These are phyloP conservation scores for Camarhynchus parvulus DNA, from an alignment of 2,113 vertebrate species.

Conservation along the genomic window DNA sequence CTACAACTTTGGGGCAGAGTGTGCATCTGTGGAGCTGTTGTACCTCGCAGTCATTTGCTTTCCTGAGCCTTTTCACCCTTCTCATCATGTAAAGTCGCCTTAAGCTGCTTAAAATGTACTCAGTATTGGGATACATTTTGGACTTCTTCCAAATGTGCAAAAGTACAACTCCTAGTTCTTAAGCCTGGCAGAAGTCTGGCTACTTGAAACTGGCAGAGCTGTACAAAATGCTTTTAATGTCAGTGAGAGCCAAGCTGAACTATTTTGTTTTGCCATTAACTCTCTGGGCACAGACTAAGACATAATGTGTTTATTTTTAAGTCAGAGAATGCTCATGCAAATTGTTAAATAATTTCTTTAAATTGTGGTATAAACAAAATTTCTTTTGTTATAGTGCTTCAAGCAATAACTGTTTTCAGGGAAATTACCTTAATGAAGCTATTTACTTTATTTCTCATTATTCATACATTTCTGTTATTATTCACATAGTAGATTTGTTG, in stretches of 20 bases:
- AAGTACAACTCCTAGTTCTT: background rate
- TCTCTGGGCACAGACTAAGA: background rate
- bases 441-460: background rate
- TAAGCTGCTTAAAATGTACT: background rate
- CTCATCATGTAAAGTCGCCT: background rate
- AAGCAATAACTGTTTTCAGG: background rate
- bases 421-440: constrained; percentile 5
- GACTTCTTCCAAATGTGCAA: background rate
- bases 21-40: background rate
- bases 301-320: background rate
- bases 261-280: background rate
- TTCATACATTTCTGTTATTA: background rate
- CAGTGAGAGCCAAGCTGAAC: background rate
- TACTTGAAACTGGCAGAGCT: background rate
- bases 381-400: background rate
- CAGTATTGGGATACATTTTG: background rate
- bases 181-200: background rate
- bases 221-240: background rate
- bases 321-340: background rate
- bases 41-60: background rate
- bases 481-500: background rate
- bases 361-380: background rate
- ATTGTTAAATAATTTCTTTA: background rate
- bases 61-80: background rate
- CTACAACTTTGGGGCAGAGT: background rate